Evolutionary conservation across 2,797 vertebrate genomes (phyloP), one percentile per base, ranked within the genome.

Genomic region (Allobates femoralis): DNA sequence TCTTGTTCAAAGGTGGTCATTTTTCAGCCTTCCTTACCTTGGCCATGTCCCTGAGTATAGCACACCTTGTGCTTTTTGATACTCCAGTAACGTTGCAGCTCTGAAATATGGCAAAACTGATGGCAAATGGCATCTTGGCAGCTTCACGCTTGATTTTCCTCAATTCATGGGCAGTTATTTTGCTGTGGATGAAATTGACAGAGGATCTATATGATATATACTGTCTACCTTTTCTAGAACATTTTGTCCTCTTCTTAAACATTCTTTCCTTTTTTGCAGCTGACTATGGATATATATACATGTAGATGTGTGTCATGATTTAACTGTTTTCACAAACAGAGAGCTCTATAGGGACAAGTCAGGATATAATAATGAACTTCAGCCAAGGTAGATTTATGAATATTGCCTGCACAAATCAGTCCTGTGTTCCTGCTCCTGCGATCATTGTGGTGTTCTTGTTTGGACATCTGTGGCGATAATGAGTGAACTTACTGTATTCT

Each of bases 391-490:
- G 91, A 95, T 94, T 94, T 95, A 95, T 89, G 90, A 92, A 94
- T 93, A 91, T 92, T 93, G 92, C 93, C 93, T 92, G 89, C 91
- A 89, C 92, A 92, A 93, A 90, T 93, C 91, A 93, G 91, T 92
- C 94, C 93, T 93, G 93, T 92, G 93, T 89, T 93, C 81, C 84
- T 91, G 90, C 93, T 93, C 92, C 92, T 91, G 91, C 93, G 92
- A 89, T 92, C 92, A 91, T 90, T 90, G 90, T 89, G 88, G 89
- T 91, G 91, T 90, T 69, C 85, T 89, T 89, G 85, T 89, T 90
- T 90, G 94, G 92, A 94, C 93, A 93, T 90, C 86, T 93, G 92
- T 90, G 92, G 93, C 93, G 94, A 97, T 96, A 95, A 97, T 96
- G 95, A 96, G 93, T 94, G 96, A 96, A 95, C 94, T 94, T 93